These are phyloP conservation scores for Nematolebias whitei DNA, from an alignment of 2,113 vertebrate species.

Conservation along the genomic window DNA sequence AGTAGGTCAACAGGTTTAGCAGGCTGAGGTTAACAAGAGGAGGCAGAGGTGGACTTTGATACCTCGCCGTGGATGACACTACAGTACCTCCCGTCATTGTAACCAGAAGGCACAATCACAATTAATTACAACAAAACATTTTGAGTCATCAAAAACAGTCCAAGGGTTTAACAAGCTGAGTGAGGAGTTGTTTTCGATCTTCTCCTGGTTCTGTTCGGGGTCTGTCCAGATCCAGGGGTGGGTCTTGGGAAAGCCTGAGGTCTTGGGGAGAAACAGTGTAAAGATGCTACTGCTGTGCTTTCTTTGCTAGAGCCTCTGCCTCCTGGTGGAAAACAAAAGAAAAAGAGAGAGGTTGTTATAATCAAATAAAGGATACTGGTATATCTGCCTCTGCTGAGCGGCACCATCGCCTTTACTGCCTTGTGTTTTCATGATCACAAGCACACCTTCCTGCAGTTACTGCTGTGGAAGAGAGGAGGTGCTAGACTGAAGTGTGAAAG, in stretches of 20 bases:
- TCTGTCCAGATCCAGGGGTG: conserved; percentile 46
- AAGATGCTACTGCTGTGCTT: conserved; percentile 75
- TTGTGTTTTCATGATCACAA: conserved; percentile 65
- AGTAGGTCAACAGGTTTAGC: conserved; percentile 42
- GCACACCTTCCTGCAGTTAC: conserved; percentile 64
- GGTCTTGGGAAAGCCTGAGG: conserved; percentile 32
- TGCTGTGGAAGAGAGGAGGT: conserved; percentile 48
- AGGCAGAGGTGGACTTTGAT: conserved; percentile 13
- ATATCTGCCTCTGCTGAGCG: conserved; percentile 12
- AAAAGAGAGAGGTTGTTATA: conserved; percentile 6
- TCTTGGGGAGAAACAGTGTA: conserved; percentile 31
- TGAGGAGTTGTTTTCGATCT: conserved; percentile 37
- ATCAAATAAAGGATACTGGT: conserved; percentile 62
- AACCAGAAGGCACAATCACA: conserved; percentile 71
- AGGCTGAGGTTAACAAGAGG: conserved; percentile 52
- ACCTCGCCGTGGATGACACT: conserved; percentile 52
- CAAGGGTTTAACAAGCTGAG: conserved; percentile 37
- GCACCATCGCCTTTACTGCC: conserved; percentile 29
- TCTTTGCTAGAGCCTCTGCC: conserved; percentile 77
- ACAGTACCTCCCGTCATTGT: conserved; percentile 46
- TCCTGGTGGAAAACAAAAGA: conserved; percentile 68
- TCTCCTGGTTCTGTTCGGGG: conserved; percentile 36
- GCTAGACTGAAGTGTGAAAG: conserved; percentile 26
- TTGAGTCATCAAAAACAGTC: conserved; percentile 16
- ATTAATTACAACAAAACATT: conserved; percentile 28